phyloP scores from a whole-genome alignment of 2,888 invertebrate genomes.

The Augiades crinisus region DNA sequence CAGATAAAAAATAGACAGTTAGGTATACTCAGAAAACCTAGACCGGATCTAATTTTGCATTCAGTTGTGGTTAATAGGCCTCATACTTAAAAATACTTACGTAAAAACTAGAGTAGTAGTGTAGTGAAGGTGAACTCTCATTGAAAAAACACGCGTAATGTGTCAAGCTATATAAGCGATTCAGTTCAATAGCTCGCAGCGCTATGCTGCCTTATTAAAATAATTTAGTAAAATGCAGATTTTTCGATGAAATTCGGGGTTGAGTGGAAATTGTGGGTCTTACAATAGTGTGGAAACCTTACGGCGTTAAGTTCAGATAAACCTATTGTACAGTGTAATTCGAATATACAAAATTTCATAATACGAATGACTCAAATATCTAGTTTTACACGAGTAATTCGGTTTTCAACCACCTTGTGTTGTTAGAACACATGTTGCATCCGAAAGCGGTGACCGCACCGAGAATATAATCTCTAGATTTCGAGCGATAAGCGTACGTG shows the following conservation, averaged over 20 bases:
- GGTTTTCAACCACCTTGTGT: slow-evolving; percentile 52
- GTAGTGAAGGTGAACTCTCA: neutral
- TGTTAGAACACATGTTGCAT: slow-evolving; percentile 44
- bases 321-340: slow-evolving; percentile 18
- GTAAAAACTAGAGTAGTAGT: neutral
- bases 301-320: slow-evolving; percentile 9
- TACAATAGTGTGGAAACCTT: slow-evolving; percentile 3
- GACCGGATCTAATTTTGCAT: slow-evolving; percentile 4
- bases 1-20: slow-evolving; percentile 18
- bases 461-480: neutral
- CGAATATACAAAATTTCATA: slow-evolving; percentile 14
- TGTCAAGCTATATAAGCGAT: slow-evolving; percentile 7
- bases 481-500: neutral
- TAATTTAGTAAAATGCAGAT: neutral
- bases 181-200: neutral
- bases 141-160: slow-evolving; percentile 7
- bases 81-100: slow-evolving; percentile 5
- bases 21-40: neutral
- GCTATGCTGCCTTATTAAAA: neutral
- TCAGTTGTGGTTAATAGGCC: slow-evolving; percentile 15
- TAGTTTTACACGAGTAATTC: slow-evolving; percentile 58
- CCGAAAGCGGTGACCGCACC: slow-evolving; percentile 49
- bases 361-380: slow-evolving; percentile 26
- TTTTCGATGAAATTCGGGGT: slow-evolving; percentile 25
- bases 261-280: slow-evolving; percentile 19